These are phyloP conservation scores for Bacillus rossius DNA, from an alignment of 1,140 invertebrate genomes.

Conservation along the genomic window DNA sequence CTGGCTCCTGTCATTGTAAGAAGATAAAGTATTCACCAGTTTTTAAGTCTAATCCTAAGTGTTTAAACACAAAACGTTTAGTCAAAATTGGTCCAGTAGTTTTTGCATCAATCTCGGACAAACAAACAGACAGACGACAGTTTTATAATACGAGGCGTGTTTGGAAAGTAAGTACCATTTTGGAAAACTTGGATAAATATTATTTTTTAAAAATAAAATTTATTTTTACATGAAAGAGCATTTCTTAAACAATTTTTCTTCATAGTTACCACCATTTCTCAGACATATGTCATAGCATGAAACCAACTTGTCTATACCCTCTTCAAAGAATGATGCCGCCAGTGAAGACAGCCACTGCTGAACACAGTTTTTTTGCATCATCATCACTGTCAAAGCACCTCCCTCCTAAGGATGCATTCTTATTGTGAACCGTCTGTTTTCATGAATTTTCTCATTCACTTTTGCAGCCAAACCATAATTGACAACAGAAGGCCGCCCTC, in stretches of 20 bases:
- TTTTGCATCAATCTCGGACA: too few relatives aligned
- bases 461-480: conserved; percentile 5
- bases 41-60: too few relatives aligned
- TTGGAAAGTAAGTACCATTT: too few relatives aligned
- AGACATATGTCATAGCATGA: conserved; percentile 3
- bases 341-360: conserved; percentile 4
- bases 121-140: too few relatives aligned
- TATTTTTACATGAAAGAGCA: too few relatives aligned
- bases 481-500: conserved; percentile 15
- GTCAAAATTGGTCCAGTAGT: too few relatives aligned
- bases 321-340: conserved; percentile 4
- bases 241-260: background rate
- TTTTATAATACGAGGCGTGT: too few relatives aligned
- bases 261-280: conserved; percentile 1
- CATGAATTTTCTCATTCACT: conserved; percentile 6
- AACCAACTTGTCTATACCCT: conserved; percentile 1
- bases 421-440: conserved; percentile 7
- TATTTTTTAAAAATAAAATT: too few relatives aligned
- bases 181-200: too few relatives aligned
- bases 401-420: conserved; percentile 4
- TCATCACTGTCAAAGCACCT: conserved; percentile 1
- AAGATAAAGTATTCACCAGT: too few relatives aligned
- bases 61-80: too few relatives aligned
- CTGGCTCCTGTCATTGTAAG: too few relatives aligned
- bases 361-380: background rate